Conservation (phyloP, 1,140 invertebrate species). For the Drosophila azteca region DNA sequence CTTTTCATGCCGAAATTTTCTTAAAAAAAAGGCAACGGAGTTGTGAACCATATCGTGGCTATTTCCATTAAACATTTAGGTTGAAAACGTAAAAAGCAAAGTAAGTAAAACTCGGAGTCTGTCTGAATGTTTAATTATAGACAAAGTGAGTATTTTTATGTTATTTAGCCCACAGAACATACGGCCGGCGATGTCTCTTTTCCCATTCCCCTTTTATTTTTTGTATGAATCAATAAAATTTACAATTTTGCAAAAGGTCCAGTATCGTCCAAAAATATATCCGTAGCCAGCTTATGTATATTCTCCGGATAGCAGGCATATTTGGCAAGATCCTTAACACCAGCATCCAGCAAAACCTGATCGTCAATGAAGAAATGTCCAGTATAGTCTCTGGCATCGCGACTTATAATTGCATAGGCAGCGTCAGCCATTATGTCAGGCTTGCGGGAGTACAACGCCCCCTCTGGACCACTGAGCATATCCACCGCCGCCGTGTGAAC, state of each 20-base stretch:
- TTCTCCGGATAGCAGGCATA: slow-evolving; percentile 93
- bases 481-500: slow-evolving; percentile 99
- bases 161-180: too few relatives aligned
- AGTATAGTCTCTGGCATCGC: slow-evolving; percentile 89
- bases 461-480: slow-evolving; percentile 97
- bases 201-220: too few relatives aligned
- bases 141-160: too few relatives aligned
- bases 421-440: slow-evolving; percentile 98
- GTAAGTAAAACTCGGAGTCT: too few relatives aligned
- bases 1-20: too few relatives aligned
- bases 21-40: too few relatives aligned
- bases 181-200: too few relatives aligned
- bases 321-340: slow-evolving; percentile 92
- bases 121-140: too few relatives aligned
- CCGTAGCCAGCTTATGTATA: slow-evolving; percentile 89
- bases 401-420: slow-evolving; percentile 93
- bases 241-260: slow-evolving; percentile 53
- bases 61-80: too few relatives aligned
- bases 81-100: too few relatives aligned
- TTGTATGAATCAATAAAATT: background rate
- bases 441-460: slow-evolving; percentile 89
- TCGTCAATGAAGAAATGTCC: slow-evolving; percentile 98
- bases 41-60: too few relatives aligned
- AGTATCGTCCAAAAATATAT: slow-evolving; percentile 93
- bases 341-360: slow-evolving; percentile 91